Evolutionary conservation across 2,888 invertebrate genomes (phyloP).

Genomic region (Tholera decimalis): DNA sequence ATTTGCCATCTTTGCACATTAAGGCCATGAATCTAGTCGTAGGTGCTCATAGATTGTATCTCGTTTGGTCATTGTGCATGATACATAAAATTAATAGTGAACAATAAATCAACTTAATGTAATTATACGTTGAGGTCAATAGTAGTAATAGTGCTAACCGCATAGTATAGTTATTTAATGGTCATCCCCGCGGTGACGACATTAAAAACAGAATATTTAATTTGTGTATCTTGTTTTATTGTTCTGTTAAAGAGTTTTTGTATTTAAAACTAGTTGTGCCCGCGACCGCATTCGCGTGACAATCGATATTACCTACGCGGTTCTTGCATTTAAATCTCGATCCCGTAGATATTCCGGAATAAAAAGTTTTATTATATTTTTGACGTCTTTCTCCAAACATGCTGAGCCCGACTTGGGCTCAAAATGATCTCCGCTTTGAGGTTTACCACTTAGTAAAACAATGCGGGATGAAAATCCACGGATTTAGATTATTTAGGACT

Average conservation of each 20-base stretch:
- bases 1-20: constrained; percentile 44
- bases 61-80: constrained; percentile 42
- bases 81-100: constrained; percentile 43
- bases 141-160: constrained; percentile 9
- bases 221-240: constrained; percentile 1
- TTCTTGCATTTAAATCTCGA: no score
- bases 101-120: constrained; percentile 51
- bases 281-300: no score
- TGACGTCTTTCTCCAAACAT: neutral
- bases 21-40: constrained; percentile 49
- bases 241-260: neutral
- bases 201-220: constrained; percentile 20
- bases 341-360: no score
- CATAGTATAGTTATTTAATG: constrained; percentile 19
- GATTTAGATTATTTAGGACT: neutral
- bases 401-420: neutral
- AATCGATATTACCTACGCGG: no score
- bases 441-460: constrained; percentile 7
- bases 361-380: neutral
- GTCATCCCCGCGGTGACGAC: neutral
- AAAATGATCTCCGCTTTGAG: constrained; percentile 4
- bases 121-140: constrained; percentile 30
- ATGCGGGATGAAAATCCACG: neutral
- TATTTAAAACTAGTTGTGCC: no score
- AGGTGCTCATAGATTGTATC: constrained; percentile 54